These are phyloP conservation scores for Mastomys natalensis DNA, from an alignment of 2,113 vertebrate genomes.

Conservation along the genomic window DNA sequence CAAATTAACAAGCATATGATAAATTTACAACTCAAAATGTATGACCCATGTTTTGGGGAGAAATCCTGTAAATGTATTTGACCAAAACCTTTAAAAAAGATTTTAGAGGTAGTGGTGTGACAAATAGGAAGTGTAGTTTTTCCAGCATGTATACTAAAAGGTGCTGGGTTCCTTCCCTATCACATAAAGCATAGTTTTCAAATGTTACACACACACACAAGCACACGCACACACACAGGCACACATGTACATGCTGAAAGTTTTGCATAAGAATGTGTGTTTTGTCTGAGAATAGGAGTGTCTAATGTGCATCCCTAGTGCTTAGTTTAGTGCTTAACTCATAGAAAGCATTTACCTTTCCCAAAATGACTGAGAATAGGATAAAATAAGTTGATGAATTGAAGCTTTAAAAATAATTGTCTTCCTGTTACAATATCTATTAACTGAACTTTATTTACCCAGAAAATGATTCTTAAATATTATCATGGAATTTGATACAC, in stretches of 20 bases:
- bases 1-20: neutral
- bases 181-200: neutral
- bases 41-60: neutral
- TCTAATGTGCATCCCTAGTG: neutral
- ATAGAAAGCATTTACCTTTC: neutral
- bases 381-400: slow-evolving; percentile 25
- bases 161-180: neutral
- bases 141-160: neutral
- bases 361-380: neutral
- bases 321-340: neutral
- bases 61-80: neutral
- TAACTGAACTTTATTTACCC: slow-evolving; percentile 2
- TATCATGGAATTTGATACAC: neutral
- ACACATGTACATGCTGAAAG: neutral
- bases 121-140: neutral
- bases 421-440: neutral
- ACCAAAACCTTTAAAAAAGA: neutral
- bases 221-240: neutral
- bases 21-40: slow-evolving; percentile 8
- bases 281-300: neutral
- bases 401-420: slow-evolving; percentile 29
- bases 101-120: neutral
- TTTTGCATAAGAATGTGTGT: neutral
- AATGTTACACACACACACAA: neutral
- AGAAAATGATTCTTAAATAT: neutral